Conservation (phyloP, 2,113 vertebrate species). For the Ranitomeya imitator region DNA sequence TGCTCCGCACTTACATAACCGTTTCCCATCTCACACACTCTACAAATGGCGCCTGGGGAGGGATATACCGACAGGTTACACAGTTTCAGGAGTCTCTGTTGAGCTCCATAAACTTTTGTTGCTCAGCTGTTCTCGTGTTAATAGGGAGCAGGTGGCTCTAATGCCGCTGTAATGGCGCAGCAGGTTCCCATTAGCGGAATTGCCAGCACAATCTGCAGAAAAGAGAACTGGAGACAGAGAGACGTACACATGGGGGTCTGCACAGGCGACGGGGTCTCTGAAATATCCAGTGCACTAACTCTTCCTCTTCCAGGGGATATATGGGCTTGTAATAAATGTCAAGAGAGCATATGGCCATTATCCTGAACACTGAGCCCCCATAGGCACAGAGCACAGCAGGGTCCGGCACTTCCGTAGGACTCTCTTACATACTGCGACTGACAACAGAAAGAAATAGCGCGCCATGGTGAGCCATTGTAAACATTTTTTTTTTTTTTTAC, state of each 20-base stretch:
- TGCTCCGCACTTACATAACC: slow-evolving; percentile 24
- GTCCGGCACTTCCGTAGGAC: no score
- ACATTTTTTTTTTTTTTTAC: no score
- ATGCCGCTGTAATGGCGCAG: slow-evolving; percentile 48
- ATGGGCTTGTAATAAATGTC: slow-evolving; percentile 10
- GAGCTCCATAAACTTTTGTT: slow-evolving; percentile 58
- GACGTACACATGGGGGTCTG: background rate
- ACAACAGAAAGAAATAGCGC: no score
- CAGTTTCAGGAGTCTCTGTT: slow-evolving; percentile 54
- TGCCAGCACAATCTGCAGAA: slow-evolving; percentile 24
- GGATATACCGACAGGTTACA: slow-evolving; percentile 40
- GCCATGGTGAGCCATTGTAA: no score
- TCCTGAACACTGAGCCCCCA: background rate
- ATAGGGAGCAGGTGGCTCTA: slow-evolving; percentile 53
- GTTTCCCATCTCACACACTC: slow-evolving; percentile 43
- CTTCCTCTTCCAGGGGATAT: background rate
- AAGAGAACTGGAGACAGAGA: slow-evolving; percentile 14
- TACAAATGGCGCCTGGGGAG: slow-evolving; percentile 19
- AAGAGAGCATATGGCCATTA: background rate
- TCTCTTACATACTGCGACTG: no score
- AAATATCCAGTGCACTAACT: background rate
- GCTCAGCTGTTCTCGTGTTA: slow-evolving; percentile 54
- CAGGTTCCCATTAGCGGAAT: slow-evolving; percentile 38
- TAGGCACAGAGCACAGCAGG: background rate
- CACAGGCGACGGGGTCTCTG: background rate